Conservation (phyloP, 2,797 vertebrate species). For the Champsocephalus esox region DNA sequence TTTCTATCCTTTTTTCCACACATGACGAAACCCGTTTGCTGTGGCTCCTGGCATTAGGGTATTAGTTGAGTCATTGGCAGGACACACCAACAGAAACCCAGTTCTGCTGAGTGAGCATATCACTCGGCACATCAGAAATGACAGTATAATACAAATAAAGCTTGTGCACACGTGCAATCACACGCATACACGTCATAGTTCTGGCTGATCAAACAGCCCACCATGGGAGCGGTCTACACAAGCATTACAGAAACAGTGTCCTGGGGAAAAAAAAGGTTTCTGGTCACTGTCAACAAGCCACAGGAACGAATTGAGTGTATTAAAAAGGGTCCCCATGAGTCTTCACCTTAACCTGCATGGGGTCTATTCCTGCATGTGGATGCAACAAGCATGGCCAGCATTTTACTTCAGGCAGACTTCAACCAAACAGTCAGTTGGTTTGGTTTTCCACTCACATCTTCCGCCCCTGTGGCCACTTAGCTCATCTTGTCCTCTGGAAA, state of each 20-base stretch:
- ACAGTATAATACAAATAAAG: conserved; percentile 21
- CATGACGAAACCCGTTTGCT: conserved; percentile 46
- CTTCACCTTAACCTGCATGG: conserved; percentile 19
- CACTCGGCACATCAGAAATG: conserved; percentile 24
- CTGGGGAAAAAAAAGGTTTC: conserved; percentile 15
- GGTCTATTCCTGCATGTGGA: conserved; percentile 32
- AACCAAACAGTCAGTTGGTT: conserved; percentile 47
- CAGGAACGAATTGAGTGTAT: conserved; percentile 54
- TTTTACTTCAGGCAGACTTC: conserved; percentile 44
- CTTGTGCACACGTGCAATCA: conserved; percentile 21
- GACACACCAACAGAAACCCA: conserved; percentile 30
- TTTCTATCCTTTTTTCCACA: conserved; percentile 43
- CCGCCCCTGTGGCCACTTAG: conserved; percentile 71
- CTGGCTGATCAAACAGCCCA: conserved; percentile 16
- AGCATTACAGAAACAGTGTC: conserved; percentile 35
- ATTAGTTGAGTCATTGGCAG: conserved; percentile 57
- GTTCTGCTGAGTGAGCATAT: conserved; percentile 49
- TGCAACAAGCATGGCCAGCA: not conserved
- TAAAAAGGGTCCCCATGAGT: conserved; percentile 22
- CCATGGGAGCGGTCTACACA: conserved; percentile 25
- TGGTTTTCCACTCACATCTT: conserved; percentile 60
- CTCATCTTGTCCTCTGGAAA: conserved; percentile 71
- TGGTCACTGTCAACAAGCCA: conserved; percentile 53
- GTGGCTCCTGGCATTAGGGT: conserved; percentile 40
- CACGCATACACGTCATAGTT: not conserved